These are phyloP conservation scores for Cheilosia scutellata DNA, from an alignment of 2,888 invertebrate species.

Conservation along the genomic window DNA sequence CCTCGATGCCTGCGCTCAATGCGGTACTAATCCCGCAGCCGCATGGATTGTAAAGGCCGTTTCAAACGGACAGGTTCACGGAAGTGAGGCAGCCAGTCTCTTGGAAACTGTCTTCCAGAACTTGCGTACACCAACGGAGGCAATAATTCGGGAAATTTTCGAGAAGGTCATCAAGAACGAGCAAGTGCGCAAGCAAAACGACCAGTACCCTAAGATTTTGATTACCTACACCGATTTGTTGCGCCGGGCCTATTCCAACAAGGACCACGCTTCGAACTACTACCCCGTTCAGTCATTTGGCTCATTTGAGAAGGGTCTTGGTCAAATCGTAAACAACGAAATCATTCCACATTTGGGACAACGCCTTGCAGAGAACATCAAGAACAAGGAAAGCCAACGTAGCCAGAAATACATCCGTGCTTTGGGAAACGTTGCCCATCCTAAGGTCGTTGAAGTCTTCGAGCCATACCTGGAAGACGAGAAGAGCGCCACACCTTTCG, in stretches of 20 bases:
- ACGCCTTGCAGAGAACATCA: slow-evolving; percentile 85
- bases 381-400: slow-evolving; percentile 85
- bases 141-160: slow-evolving; percentile 69
- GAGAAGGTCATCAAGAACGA: slow-evolving; percentile 85
- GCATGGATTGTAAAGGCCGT: slow-evolving; percentile 87
- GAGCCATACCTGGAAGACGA: slow-evolving; percentile 89
- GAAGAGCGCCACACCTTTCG: slow-evolving; percentile 85
- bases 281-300: slow-evolving; percentile 89
- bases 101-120: slow-evolving; percentile 82
- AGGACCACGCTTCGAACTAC: slow-evolving; percentile 85
- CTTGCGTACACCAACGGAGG: slow-evolving; percentile 65
- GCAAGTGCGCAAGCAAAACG: slow-evolving; percentile 85
- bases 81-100: slow-evolving; percentile 87
- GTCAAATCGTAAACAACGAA: slow-evolving; percentile 85
- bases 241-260: slow-evolving; percentile 87
- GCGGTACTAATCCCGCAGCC: slow-evolving; percentile 89
- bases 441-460: slow-evolving; percentile 86
- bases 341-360: slow-evolving; percentile 87
- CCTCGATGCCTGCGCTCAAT: slow-evolving; percentile 88
- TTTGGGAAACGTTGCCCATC: slow-evolving; percentile 88
- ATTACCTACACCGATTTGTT: slow-evolving; percentile 87
- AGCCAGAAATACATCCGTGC: slow-evolving; percentile 87
- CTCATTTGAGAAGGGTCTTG: slow-evolving; percentile 85
- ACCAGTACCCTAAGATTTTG: slow-evolving; percentile 86
- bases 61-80: slow-evolving; percentile 85